These are phyloP conservation scores for Botia kubotai DNA, from an alignment of 2,797 vertebrate species.

Conservation along the genomic window DNA sequence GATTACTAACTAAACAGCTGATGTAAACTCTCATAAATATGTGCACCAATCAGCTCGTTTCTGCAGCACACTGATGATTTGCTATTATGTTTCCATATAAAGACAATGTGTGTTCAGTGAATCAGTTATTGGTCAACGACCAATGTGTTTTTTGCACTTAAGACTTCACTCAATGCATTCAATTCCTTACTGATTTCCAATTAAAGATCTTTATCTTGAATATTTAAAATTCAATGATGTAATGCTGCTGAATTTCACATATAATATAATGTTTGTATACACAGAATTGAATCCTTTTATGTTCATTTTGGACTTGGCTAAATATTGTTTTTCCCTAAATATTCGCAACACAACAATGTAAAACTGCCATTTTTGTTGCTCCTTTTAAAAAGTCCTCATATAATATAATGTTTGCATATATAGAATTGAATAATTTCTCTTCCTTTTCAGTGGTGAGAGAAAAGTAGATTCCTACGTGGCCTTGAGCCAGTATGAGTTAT, in stretches of 20 bases:
- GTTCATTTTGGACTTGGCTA: too few relatives aligned
- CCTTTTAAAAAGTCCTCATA: not conserved
- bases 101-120: too few relatives aligned
- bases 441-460: not conserved
- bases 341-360: not conserved
- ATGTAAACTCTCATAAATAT: too few relatives aligned
- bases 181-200: too few relatives aligned
- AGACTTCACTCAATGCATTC: too few relatives aligned
- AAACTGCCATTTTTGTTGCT: not conserved
- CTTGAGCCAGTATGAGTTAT: conserved; percentile 2
- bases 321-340: not conserved
- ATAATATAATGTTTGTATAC: too few relatives aligned
- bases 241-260: too few relatives aligned
- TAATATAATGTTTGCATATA: not conserved
- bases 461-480: not conserved
- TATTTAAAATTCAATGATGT: too few relatives aligned
- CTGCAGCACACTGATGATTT: not conserved
- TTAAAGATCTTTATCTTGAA: too few relatives aligned
- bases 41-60: conserved; percentile 15
- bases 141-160: too few relatives aligned
- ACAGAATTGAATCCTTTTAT: too few relatives aligned
- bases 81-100: not conserved
- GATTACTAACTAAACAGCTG: conserved; percentile 72
- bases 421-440: not conserved
- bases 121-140: too few relatives aligned